Evolutionary conservation across 2,888 invertebrate species (phyloP).

Genomic region (Amorpha juglandis): DNA sequence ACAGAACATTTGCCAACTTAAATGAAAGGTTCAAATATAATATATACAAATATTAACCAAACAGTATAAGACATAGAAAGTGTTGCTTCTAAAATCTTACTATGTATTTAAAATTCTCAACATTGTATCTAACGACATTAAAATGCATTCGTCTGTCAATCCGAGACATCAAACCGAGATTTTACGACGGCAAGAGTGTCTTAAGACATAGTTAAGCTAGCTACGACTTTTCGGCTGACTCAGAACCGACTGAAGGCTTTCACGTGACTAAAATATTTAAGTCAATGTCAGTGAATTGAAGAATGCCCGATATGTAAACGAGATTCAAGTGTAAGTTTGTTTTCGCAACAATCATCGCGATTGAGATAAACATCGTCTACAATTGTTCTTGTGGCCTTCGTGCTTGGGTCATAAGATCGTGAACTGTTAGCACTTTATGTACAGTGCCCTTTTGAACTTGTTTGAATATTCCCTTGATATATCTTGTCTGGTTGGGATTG

Average conservation of each 20-base stretch:
- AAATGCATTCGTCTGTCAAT: constrained; percentile 3
- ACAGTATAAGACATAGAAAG: not conserved
- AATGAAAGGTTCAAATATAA: not conserved
- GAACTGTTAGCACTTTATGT: constrained; percentile 8
- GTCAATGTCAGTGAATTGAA: constrained; percentile 13
- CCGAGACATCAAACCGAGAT: constrained; percentile 5
- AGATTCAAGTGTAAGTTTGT: constrained; percentile 24
- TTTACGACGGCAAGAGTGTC: constrained; percentile 11
- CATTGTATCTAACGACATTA: not conserved
- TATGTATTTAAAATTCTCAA: not conserved
- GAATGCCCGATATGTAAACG: constrained; percentile 19
- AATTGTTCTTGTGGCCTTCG: constrained; percentile 56
- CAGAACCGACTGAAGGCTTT: constrained; percentile 4
- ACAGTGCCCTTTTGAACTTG: constrained; percentile 8
- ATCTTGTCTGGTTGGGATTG: no score
- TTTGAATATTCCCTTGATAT: not conserved
- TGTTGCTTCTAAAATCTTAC: not conserved
- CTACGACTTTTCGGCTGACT: constrained; percentile 6
- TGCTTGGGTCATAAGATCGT: constrained; percentile 32
- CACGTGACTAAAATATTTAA: constrained; percentile 18
- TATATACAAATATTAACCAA: not conserved
- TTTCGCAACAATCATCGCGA: constrained; percentile 46
- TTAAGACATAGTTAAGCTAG: not conserved
- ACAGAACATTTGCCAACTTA: not conserved
- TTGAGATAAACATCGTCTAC: constrained; percentile 50